Evolutionary conservation across 2,797 vertebrate species (phyloP).

Genomic region (Falco columbarius): DNA sequence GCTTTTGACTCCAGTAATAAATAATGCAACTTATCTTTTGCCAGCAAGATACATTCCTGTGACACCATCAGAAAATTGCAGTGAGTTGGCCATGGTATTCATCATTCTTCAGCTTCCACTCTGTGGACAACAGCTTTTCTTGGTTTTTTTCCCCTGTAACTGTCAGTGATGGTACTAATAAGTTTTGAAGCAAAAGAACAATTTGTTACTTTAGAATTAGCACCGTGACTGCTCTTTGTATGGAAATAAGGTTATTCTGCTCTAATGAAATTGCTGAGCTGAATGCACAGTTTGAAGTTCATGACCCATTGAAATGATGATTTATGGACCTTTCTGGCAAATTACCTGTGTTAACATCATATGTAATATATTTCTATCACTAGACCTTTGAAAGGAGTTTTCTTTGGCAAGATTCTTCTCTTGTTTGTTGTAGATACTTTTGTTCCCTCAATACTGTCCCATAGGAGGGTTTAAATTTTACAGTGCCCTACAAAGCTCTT

Average conservation of each 20-base stretch:
- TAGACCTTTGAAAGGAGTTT: neutral
- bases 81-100: neutral
- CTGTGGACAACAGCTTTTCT: neutral
- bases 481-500: neutral
- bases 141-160: neutral
- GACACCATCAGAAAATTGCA: slow-evolving; percentile 17
- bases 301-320: slow-evolving; percentile 38
- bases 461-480: neutral
- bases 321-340: slow-evolving; percentile 43
- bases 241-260: slow-evolving; percentile 59
- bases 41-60: slow-evolving; percentile 7
- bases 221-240: slow-evolving; percentile 15
- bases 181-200: slow-evolving; percentile 18
- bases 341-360: neutral
- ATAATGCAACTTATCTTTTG: neutral
- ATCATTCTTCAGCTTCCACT: neutral
- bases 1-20: slow-evolving; percentile 13
- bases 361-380: slow-evolving; percentile 10
- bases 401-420: neutral
- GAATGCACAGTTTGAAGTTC: slow-evolving; percentile 54
- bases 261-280: slow-evolving; percentile 47
- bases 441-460: neutral
- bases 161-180: slow-evolving; percentile 3
- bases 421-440: neutral
- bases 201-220: slow-evolving; percentile 58